Conservation (phyloP, 1,140 invertebrate genomes). For the Bombus consobrinus region DNA sequence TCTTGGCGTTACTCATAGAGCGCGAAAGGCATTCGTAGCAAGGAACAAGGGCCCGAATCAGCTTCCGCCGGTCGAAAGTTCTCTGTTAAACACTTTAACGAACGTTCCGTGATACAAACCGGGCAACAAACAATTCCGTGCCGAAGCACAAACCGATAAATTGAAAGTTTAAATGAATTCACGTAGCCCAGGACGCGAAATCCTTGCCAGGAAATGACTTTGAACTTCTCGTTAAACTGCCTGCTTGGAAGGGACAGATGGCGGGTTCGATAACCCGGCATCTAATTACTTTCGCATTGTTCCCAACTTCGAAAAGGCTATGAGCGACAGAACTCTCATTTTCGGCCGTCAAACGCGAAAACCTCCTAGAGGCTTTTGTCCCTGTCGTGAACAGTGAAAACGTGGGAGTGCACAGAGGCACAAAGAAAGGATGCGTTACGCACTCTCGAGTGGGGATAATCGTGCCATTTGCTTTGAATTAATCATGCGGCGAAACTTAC, state of each 20-base stretch:
- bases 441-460: slow-evolving; percentile 30
- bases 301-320: background rate
- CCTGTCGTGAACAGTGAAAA: slow-evolving; percentile 60
- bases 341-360: slow-evolving; percentile 59
- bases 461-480: slow-evolving; percentile 28
- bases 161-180: slow-evolving; percentile 32
- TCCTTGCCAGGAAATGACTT: slow-evolving; percentile 1
- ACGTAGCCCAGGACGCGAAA: background rate
- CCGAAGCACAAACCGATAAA: slow-evolving; percentile 13
- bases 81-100: background rate
- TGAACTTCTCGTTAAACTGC: background rate
- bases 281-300: slow-evolving; percentile 44
- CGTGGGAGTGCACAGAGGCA: slow-evolving; percentile 52
- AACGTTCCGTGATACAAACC: background rate
- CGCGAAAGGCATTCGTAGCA: too few species aligned
- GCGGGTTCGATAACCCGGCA: background rate
- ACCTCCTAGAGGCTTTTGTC: slow-evolving; percentile 27
- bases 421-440: slow-evolving; percentile 54
- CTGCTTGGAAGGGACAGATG: background rate
- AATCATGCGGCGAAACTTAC: slow-evolving; percentile 25
- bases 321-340: slow-evolving; percentile 54
- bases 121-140: background rate
- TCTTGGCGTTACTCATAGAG: background rate
- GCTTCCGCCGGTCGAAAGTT: background rate
- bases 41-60: background rate